These are phyloP conservation scores for Strix aluco DNA, from an alignment of 2,113 vertebrate genomes.

Conservation along the genomic window DNA sequence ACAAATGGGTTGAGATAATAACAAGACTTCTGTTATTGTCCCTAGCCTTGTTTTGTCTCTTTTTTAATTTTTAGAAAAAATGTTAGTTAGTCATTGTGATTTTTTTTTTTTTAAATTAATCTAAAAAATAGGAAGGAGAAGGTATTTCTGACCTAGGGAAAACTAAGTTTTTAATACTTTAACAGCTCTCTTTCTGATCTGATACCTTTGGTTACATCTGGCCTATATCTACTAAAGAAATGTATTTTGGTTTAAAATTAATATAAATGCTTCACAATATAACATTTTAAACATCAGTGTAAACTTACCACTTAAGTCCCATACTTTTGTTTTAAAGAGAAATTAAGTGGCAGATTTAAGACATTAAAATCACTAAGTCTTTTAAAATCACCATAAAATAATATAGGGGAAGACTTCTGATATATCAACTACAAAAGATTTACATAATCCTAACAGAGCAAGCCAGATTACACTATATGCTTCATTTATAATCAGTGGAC, in stretches of 20 bases:
- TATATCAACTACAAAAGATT: neutral
- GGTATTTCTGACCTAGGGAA: neutral
- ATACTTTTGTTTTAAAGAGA: neutral
- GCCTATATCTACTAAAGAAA: neutral
- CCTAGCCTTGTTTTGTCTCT: neutral
- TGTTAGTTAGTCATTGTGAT: neutral
- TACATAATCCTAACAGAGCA: neutral
- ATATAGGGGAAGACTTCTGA: neutral
- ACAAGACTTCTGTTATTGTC: neutral
- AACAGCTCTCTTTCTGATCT: neutral
- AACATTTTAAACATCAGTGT: neutral
- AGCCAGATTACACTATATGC: neutral
- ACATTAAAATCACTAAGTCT: neutral
- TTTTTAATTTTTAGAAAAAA: neutral
- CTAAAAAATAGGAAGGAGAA: neutral
- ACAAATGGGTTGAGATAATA: neutral
- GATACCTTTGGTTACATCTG: neutral
- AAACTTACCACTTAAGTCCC: neutral
- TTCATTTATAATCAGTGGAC: neutral
- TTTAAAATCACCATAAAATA: neutral
- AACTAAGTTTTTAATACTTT: neutral
- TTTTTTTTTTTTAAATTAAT: neutral
- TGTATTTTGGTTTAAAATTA: neutral
- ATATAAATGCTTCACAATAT: neutral
- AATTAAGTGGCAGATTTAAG: neutral